Base-by-base conservation (phyloP, 2,113 vertebrate genomes). In the Scatophagus argus region DNA sequence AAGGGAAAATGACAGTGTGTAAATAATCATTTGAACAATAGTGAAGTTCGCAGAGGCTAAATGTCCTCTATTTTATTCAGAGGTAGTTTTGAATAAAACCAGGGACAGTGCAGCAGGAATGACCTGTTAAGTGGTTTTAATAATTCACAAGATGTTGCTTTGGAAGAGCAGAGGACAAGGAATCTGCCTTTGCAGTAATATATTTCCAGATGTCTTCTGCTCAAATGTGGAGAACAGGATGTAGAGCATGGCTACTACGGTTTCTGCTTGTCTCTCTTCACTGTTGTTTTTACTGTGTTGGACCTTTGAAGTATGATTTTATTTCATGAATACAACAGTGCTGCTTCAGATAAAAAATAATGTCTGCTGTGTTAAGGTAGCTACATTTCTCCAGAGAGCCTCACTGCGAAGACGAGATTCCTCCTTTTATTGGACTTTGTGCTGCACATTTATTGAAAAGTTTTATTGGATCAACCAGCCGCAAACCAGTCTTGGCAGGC, bases 61-160 rank as follows among this genome's bases (percentile, higher is more conserved):
- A 72, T 74, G 43, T 60, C 39, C 64, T 59, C 21, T 34, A 14
- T 27, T 77, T 63, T 63, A 41, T 75, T 82, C 58, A 72, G 63
- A 77, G 71, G 75, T 46, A 39, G 66, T 76, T 83, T 75, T 67
- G 73, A 86, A 69, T 80, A 70, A 74, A 76, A 65, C 61, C 8
- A 0, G 25, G 60, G 71, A 76, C 80, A 71, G 75, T 5, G 14
- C 25, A 76, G 67, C 69, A 78, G 75, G 70, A 90, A 83, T 55
- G 66, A 90, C 74, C 83, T 78, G 73, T 88, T 88, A 89, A 88
- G 87, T 89, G 89, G 34, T 69, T 90, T 93, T 83, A 92, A 92
- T 91, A 87, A 91, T 93, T 91, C 71, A 93, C 51, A 55, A 76
- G 68, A 75, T 75, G 82, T 74, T 89, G 36, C 86, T 82, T 58